Evolutionary conservation across 2,797 vertebrate genomes (phyloP).

Genomic region (Poecilia wingei): DNA sequence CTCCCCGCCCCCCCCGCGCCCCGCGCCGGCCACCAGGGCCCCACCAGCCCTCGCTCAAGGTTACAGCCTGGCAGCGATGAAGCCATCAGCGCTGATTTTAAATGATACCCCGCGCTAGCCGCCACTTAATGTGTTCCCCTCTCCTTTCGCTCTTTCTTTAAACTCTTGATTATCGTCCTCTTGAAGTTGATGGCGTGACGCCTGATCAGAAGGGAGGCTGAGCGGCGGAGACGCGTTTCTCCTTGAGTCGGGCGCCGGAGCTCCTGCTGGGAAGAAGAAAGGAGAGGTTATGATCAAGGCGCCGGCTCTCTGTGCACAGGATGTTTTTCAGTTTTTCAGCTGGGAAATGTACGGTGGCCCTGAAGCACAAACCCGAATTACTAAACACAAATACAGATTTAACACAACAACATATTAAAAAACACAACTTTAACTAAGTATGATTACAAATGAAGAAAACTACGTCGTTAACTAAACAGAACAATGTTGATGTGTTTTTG

Average conservation of each 20-base stretch:
- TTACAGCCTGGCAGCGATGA: slow-evolving; percentile 75
- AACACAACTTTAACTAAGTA: no score
- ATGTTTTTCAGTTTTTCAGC: slow-evolving; percentile 19
- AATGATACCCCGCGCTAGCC: slow-evolving; percentile 72
- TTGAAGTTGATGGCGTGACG: slow-evolving; percentile 58
- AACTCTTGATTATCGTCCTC: slow-evolving; percentile 66
- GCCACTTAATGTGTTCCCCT: slow-evolving; percentile 48
- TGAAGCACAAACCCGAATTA: no score
- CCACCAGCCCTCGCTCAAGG: slow-evolving; percentile 77
- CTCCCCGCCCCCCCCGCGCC: slow-evolving; percentile 52
- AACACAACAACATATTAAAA: no score
- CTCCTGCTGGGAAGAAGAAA: slow-evolving; percentile 57
- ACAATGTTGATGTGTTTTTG: no score
- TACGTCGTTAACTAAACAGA: no score
- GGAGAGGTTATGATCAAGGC: slow-evolving; percentile 72
- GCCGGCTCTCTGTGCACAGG: slow-evolving; percentile 37
- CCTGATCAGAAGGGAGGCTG: slow-evolving; percentile 64
- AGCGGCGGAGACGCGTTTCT: slow-evolving; percentile 55
- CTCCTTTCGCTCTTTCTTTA: slow-evolving; percentile 57
- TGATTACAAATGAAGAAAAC: no score
- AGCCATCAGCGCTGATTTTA: slow-evolving; percentile 81
- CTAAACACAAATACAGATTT: no score
- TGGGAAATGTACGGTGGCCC: no score
- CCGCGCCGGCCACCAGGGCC: slow-evolving; percentile 73
- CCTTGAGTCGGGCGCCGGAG: slow-evolving; percentile 57